Base-by-base conservation (phyloP, 2,113 vertebrate species). In the Melospiza melodia region DNA sequence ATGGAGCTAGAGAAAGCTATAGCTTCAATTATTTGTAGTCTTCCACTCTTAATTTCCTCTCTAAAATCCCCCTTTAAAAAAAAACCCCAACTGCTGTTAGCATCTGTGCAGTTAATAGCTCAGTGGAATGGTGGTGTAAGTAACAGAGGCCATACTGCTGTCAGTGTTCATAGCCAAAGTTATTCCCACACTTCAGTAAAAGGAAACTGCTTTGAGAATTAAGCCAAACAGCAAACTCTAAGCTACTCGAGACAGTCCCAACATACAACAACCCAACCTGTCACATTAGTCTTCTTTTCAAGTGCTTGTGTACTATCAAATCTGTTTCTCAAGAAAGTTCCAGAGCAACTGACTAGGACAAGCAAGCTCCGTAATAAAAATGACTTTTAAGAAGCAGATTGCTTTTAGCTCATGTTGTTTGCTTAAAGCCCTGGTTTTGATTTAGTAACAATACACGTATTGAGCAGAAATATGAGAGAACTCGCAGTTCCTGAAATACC, bases 141-240 rank as follows among this genome's bases (percentile, higher is more conserved):
- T 90, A 96, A 97, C 87, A 97, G 84, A 95, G 87, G 91, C 96
- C 95, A 91, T 91, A 59, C 39, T 0, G 1, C 91, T 95, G 91
- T 90, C 94, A 95, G 58, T 72, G 71, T 44, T 87, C 84, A 90
- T 88, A 77, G 91, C 84, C 72, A 88, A 90, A 95, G 55, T 73
- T 85, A 86, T 95, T 93, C 82, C 63, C 4, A 0, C 68, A 93
- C 51, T 83, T 90, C 21, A 84, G 66, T 39, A 68, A 76, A 94
- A 95, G 87, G 59, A 94, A 96, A 94, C 87, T 83, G 89, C 94
- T 95, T 95, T 91, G 89, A 96, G 93, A 89, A 94, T 67, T 66
- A 94, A 89, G 91, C 93, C 90, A 95, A 95, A 94, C 15, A 83
- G 74, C 71, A 80, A 89, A 91, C 58, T 73, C 66, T 75, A 41